A percentile compares a stretch with the other conserved stretches of the same genome.
phyloP scores from a whole-genome alignment of 2,113 vertebrate genomes.

The Daubentonia madagascariensis region DNA sequence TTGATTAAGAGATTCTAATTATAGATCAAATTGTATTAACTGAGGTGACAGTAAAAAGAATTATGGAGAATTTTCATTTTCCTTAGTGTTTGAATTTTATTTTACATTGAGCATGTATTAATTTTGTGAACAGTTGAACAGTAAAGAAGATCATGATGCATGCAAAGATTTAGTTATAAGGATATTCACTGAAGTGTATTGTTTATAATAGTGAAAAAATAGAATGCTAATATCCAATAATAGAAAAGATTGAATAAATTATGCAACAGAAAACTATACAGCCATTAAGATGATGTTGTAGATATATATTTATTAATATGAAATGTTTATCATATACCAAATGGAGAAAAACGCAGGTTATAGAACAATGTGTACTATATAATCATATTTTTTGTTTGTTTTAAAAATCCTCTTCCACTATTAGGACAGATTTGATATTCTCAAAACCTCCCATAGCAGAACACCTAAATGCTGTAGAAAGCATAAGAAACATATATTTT shows the following conservation, averaged over 20 bases:
- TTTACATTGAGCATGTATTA: background rate
- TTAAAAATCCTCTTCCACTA: background rate
- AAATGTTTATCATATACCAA: background rate
- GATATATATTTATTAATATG: background rate
- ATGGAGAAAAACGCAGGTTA: background rate
- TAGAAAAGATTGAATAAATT: background rate
- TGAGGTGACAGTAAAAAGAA: background rate
- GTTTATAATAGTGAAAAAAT: background rate
- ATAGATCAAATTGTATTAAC: background rate
- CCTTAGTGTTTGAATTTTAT: background rate
- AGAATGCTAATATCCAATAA: background rate
- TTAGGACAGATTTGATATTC: background rate
- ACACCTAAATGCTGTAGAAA: background rate
- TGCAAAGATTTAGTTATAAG: constrained; percentile 5
- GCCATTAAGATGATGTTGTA: background rate
- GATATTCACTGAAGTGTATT: background rate
- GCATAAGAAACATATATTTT: background rate
- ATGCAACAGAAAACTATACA: background rate
- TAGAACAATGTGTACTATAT: background rate
- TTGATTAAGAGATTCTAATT: background rate
- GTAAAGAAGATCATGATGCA: background rate
- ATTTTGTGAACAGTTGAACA: constrained; percentile 3
- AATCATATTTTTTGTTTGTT: constrained; percentile 5
- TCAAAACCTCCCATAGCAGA: background rate
- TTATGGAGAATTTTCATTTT: background rate